Conservation (phyloP, 1,140 invertebrate genomes). For the Lanistes nyassanus region DNA sequence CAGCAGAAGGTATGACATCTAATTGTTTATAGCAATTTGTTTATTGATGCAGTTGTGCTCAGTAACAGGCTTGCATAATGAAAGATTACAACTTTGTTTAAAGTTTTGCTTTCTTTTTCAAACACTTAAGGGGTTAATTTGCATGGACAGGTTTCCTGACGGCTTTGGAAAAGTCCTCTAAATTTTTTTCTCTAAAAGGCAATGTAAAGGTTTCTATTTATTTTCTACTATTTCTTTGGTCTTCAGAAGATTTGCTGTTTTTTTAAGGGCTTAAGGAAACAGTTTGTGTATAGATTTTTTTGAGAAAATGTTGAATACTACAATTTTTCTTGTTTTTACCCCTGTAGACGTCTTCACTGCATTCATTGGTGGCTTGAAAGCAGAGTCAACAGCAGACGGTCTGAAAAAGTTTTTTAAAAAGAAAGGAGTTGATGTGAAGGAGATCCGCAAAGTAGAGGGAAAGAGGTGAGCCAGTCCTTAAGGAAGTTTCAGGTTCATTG, state of each 20-base stretch:
- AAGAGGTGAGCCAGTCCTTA: constrained; percentile 12
- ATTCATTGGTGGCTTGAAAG: constrained; percentile 20
- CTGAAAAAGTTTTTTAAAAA: constrained; percentile 34
- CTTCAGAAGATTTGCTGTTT: not conserved
- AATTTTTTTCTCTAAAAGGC: not conserved
- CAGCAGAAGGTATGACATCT: not conserved
- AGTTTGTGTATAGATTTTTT: too few relatives aligned
- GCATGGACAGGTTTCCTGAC: not conserved
- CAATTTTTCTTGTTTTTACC: not conserved
- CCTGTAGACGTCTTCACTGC: constrained; percentile 14
- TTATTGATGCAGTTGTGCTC: not conserved
- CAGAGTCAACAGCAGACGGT: constrained; percentile 27
- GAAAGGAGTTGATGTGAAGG: constrained; percentile 28
- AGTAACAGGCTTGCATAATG: not conserved
- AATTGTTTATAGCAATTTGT: not conserved
- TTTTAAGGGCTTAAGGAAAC: too few relatives aligned
- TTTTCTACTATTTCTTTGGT: not conserved
- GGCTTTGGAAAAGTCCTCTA: not conserved
- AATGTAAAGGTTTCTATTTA: not conserved
- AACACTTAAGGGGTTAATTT: not conserved
- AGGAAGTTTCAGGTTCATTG: too few relatives aligned
- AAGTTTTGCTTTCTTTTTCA: not conserved
- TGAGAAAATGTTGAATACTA: too few relatives aligned
- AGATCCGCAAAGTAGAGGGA: constrained; percentile 27
- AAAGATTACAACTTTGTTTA: not conserved